Conservation (phyloP, 2,888 invertebrate species). For the Xestia ashworthii region DNA sequence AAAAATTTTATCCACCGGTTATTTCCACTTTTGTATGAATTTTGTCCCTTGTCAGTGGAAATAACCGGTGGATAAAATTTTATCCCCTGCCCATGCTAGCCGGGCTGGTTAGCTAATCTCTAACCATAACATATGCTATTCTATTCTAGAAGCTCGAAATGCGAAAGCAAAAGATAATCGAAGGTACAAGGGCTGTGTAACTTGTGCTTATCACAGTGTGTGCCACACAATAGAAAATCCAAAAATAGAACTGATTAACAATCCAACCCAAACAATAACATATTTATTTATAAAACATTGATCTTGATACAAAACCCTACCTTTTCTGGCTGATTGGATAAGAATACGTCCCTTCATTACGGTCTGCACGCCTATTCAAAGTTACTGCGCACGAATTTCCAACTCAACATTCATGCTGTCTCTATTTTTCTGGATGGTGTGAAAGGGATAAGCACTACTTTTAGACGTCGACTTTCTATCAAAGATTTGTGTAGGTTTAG, state of each 20-base stretch:
- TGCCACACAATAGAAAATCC: conserved; percentile 43
- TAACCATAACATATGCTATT: not conserved
- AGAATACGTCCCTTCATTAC: conserved; percentile 41
- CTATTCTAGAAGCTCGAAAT: not conserved
- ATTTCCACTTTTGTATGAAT: too few relatives aligned
- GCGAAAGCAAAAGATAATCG: not conserved
- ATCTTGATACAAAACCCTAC: conserved; percentile 57
- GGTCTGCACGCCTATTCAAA: conserved; percentile 41
- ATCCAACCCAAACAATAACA: conserved; percentile 27
- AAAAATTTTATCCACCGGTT: too few relatives aligned
- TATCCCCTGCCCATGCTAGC: too few relatives aligned
- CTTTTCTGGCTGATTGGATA: conserved; percentile 52
- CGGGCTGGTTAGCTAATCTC: too few relatives aligned
- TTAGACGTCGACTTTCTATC: not conserved
- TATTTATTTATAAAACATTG: conserved; percentile 46
- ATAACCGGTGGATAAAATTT: too few relatives aligned
- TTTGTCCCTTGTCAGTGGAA: too few relatives aligned
- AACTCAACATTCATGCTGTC: not conserved
- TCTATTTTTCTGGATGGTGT: not conserved
- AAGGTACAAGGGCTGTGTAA: not conserved
- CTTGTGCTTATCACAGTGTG: conserved; percentile 6
- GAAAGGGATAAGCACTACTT: conserved; percentile 11
- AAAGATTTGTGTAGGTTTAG: not conserved
- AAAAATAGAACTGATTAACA: conserved; percentile 48
- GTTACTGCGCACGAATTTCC: not conserved